These are phyloP conservation scores for Trichopoda pennipes DNA, from an alignment of 2,888 invertebrate species.

Conservation along the genomic window DNA sequence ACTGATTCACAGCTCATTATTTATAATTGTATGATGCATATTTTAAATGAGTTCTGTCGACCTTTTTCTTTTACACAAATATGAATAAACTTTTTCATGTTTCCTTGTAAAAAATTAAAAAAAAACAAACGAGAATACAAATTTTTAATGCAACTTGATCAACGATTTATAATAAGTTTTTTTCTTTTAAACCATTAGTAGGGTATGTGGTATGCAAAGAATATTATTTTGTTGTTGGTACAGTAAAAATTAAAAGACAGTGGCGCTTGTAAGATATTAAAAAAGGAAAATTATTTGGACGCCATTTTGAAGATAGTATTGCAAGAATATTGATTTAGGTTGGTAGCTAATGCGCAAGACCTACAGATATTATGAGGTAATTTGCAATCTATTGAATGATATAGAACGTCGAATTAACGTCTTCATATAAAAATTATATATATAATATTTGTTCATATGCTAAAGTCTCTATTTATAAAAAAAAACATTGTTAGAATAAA, in stretches of 20 bases:
- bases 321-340: too few species aligned
- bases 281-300: background rate
- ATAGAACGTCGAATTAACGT: too few species aligned
- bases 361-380: background rate
- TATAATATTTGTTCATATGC: too few species aligned
- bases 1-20: conserved; percentile 74
- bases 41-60: conserved; percentile 74
- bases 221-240: conserved; percentile 1
- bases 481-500: too few species aligned
- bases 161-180: conserved; percentile 46
- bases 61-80: conserved; percentile 31
- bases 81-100: background rate
- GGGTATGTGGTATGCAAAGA: background rate
- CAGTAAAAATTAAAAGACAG: conserved; percentile 5
- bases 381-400: too few species aligned
- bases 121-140: conserved; percentile 19
- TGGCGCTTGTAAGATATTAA: background rate
- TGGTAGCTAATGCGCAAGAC: background rate
- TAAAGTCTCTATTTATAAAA: too few species aligned
- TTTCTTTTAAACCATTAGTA: conserved; percentile 4
- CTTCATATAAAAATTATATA: too few species aligned
- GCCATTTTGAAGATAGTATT: background rate
- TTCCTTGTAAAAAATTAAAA: background rate
- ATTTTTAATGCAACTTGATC: conserved; percentile 57
- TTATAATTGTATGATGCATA: conserved; percentile 80